Base-by-base conservation (phyloP, 2,888 invertebrate genomes). In the Cinara cedri region DNA sequence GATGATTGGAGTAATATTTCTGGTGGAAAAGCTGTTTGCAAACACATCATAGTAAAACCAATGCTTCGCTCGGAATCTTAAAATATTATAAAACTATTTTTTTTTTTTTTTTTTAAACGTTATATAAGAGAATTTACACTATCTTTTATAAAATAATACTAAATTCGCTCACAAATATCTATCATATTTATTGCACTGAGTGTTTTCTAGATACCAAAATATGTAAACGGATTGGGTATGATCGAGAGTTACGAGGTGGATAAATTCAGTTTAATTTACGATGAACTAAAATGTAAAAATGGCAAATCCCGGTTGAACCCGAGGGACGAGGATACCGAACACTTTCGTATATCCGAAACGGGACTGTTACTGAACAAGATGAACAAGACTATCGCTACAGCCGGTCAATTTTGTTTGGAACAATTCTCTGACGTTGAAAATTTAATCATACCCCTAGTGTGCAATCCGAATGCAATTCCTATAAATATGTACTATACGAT, bases 401-500 rank as follows among this genome's bases (percentile, higher is more conserved):
- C 75, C 1, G 55, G 24, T 6, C 46, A 60, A 63, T 81, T 80
- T 74, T 74, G 81, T 10, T 46, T 76, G 44, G 75, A 76, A 4
- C 19, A 26, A 24, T 54, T 63, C 26, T 13, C 51, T 9, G 8
- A 21, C 8, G 16, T 14, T 1, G 9, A 63, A 3, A 66, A 14
- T 66, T 9, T 21, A 26, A 34, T 26, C 2, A 8, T 49, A 44
- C 44, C 66, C 1, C 1, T 83, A 21, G 74, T 82, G 51, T 83
- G 83, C 3, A 81, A 81, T 6, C 10, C 1, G 0, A 8, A 8
- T 9, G 3, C 19, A 10, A 8, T 0, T 8, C 24, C 26, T 10
- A 13, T 8, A 26, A 80, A 78, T 42, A 82, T 81, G 0, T 42
- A 82, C 0, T 82, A 83, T 57, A 83, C 82, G 0, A 80, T 83